Base-by-base conservation (phyloP, 1,140 invertebrate genomes). In the Drosophila baimaii region DNA sequence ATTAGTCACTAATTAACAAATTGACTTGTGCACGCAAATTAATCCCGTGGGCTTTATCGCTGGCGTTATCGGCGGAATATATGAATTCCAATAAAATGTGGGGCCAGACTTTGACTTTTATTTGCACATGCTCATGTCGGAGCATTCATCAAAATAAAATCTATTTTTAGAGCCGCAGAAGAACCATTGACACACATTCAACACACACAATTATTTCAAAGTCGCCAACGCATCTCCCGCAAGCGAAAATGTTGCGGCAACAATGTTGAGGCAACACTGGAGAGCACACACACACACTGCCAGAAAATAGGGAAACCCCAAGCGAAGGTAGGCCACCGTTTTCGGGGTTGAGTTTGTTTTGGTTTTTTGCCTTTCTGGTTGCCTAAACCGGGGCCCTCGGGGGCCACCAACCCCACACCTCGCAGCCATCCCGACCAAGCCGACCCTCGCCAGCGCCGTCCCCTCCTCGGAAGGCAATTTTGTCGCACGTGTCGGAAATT, bases 401-500 rank as follows among this genome's bases (percentile, higher is more conserved):
- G 49, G 33, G 72, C 44, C 46, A 27, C 46, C 39, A 37, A 9
- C 33, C 41, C 54, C 75, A 13, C 57, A 37, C 43, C 54, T 29
- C 21, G 12, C 46, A 31, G 31, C 55, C 37, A 37, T 21, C 46
- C 15, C 33, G 46, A 31, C 25, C 8, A n/a, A n/a, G n/a, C 15
- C 47, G n/a, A 29, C 27, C 47, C n/a, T 17, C 12, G 31, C 19
- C 51, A 17, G 37, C 51, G 9, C 15, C 13, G 15, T 15, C 9
- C 51, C 49, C 51, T 9, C 51, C 51, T 54, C 31, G 61, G 35
- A 39, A 63, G 74, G 72, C 75, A 86, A 83, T 84, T 88, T 84
- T 89, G 84, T 89, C 84, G 84, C 84, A 89, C 84, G 84, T 89
- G 84, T 90, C 81, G 85, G 74, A 89, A 89, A 89, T 89, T 84